A percentile compares a stretch with the other conserved stretches of the same genome.
Evolutionary conservation across 53 echinoderm and acorn worm species (phyloP).

Genomic region (Patiria pectinifera): DNA sequence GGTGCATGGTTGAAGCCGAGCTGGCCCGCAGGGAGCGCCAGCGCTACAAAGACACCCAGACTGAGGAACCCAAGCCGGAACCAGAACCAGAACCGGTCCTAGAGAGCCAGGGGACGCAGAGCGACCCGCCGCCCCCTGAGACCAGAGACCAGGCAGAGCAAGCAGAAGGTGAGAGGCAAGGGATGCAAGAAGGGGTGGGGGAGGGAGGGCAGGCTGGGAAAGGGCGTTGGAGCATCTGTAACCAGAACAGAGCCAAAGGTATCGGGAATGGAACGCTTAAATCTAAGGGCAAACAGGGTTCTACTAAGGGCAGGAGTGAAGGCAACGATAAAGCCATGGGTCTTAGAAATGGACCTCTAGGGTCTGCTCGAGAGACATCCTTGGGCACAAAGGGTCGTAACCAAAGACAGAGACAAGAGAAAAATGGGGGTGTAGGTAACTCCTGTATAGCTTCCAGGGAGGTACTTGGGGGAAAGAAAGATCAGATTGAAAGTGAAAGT

Average conservation of each 20-base stretch:
- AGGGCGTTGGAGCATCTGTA: neutral
- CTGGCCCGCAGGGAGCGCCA: slow-evolving; percentile 89
- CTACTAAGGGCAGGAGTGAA: neutral
- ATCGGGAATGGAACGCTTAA: neutral
- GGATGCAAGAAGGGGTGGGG: slow-evolving; percentile 22
- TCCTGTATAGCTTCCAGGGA: neutral
- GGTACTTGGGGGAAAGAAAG: neutral
- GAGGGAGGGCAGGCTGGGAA: neutral
- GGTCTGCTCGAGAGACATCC: neutral
- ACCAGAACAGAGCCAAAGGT: neutral
- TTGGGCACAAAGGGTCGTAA: neutral
- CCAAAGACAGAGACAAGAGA: neutral
- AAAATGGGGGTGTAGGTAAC: neutral
- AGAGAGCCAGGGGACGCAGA: slow-evolving; percentile 84
- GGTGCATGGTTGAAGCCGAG: slow-evolving; percentile 97
- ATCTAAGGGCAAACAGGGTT: neutral
- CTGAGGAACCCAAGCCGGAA: slow-evolving; percentile 71
- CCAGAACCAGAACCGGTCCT: slow-evolving; percentile 79
- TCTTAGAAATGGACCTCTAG: neutral
- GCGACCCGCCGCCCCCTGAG: slow-evolving; percentile 55
- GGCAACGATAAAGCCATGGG: neutral
- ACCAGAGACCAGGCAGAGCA: slow-evolving; percentile 51
- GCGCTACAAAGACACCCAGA: slow-evolving; percentile 90
- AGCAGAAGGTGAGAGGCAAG: slow-evolving; percentile 61
- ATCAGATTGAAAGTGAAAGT: neutral